Evolutionary conservation across 2,888 invertebrate species (phyloP).

Genomic region (Cosmopolites sordidus): DNA sequence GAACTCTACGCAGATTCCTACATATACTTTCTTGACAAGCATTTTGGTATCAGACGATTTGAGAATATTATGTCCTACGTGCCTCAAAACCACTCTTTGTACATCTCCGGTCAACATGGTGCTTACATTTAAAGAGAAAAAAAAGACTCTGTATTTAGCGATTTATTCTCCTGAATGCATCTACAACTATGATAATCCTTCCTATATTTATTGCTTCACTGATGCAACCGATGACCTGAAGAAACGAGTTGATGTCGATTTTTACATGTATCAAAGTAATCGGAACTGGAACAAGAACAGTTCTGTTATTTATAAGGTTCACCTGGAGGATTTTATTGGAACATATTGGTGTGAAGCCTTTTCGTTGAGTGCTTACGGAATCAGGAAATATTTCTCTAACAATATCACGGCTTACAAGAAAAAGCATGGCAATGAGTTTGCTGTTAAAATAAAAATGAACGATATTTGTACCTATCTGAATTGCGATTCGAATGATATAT

Average conservation of each 20-base stretch:
- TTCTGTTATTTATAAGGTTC: conserved; percentile 49
- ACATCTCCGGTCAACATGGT: conserved; percentile 26
- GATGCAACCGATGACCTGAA: conserved; percentile 54
- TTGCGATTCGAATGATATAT: conserved; percentile 13
- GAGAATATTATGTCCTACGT: neutral
- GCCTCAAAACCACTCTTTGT: neutral
- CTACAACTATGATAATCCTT: conserved; percentile 52
- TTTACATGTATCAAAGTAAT: neutral
- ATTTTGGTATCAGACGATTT: neutral
- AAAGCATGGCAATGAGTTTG: conserved; percentile 36
- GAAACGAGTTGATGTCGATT: conserved; percentile 42
- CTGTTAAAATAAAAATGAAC: conserved; percentile 39
- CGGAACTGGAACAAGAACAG: neutral
- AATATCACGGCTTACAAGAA: conserved; percentile 51
- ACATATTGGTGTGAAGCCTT: conserved; percentile 66
- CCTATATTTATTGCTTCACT: conserved; percentile 58
- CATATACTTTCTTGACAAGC: neutral
- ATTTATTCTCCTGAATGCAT: conserved; percentile 56
- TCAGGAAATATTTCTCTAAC: conserved; percentile 46
- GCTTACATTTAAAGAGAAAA: conserved; percentile 32
- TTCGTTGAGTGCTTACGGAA: conserved; percentile 43
- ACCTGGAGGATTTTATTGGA: conserved; percentile 54
- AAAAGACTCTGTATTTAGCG: conserved; percentile 43
- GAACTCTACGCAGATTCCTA: neutral
- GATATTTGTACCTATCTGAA: conserved; percentile 32